Conservation (phyloP, 2,113 vertebrate species). For the Ochotona curzoniae region DNA sequence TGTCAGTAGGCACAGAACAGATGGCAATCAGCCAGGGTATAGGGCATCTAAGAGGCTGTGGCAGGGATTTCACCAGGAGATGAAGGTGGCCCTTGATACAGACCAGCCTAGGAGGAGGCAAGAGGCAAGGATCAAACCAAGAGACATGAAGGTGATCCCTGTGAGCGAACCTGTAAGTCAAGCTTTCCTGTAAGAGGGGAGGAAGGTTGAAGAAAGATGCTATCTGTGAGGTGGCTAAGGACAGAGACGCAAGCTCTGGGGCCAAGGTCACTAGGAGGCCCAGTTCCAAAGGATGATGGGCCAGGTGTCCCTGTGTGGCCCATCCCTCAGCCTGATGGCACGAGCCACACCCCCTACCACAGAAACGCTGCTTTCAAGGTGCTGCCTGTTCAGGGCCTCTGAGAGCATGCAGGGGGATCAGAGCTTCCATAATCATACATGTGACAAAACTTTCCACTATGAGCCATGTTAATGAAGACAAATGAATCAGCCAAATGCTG, state of each 20-base stretch:
- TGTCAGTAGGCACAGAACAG: neutral
- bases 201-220: no score
- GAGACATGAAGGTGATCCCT: neutral
- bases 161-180: neutral
- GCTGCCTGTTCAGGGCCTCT: conserved; percentile 31
- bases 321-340: neutral
- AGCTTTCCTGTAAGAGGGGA: neutral
- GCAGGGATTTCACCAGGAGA: neutral
- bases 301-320: neutral
- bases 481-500: conserved; percentile 62
- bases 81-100: neutral
- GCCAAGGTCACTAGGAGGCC: neutral
- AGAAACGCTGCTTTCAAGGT: conserved; percentile 3
- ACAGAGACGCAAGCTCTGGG: neutral
- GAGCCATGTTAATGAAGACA: conserved; percentile 78
- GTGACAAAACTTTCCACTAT: conserved; percentile 70
- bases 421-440: conserved; percentile 59
- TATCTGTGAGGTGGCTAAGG: neutral
- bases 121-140: neutral
- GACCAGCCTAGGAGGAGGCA: neutral
- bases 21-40: neutral
- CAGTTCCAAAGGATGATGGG: neutral
- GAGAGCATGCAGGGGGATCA: conserved; percentile 48
- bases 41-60: neutral
- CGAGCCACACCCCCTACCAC: neutral